Base-by-base conservation (phyloP, 2,113 vertebrate species). In the Steatornis caripensis region DNA sequence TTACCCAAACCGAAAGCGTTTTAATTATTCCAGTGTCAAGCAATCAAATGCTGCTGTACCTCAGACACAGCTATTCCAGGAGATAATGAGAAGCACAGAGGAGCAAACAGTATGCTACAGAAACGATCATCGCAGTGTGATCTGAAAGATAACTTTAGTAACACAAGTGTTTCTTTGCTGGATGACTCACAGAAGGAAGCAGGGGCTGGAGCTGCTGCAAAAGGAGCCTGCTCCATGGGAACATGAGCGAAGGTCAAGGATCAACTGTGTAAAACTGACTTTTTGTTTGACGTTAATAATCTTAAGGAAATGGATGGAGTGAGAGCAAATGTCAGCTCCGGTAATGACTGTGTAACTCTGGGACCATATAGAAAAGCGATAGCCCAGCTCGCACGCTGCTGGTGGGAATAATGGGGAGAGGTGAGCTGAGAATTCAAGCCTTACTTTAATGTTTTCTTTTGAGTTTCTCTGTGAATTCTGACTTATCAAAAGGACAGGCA, bases 201-300 rank as follows among this genome's bases (percentile, higher is more conserved):
- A 86, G 83, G 39, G 46, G 65, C 84, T 92, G 93, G 61, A 64
- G 62, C 41, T 79, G 45, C 84, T 74, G 68, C 68, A 90, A 90
- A 93, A 90, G 93, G 81, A 94, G 48, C 49, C 51, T 91, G 87
- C 75, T 96, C 76, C 89, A 72, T 84, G 90, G 89, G 89, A 96
- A 79, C 95, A 75, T 2, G 84, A 90, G 85, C 2, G 54, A 95
- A 96, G 90, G 94, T 93, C 95, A 91, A 84, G 91, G 93, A 96
- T 96, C 92, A 84, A 92, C 92, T 77, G 70, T 90, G 81, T 66
- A 84, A 95, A 95, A 96, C 82, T 3, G 11, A 76, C 74, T 95
- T 94, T 89, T 88, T 96, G 93, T 97, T 97, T 97, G 94, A 95
- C 0, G 53, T 96, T 95, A 81, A 96, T 97, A 95, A 96, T 95